A percentile compares a stretch with the other conserved stretches of the same genome.
phyloP scores from a whole-genome alignment of 1,140 invertebrate species.

The Calycopis cecrops region DNA sequence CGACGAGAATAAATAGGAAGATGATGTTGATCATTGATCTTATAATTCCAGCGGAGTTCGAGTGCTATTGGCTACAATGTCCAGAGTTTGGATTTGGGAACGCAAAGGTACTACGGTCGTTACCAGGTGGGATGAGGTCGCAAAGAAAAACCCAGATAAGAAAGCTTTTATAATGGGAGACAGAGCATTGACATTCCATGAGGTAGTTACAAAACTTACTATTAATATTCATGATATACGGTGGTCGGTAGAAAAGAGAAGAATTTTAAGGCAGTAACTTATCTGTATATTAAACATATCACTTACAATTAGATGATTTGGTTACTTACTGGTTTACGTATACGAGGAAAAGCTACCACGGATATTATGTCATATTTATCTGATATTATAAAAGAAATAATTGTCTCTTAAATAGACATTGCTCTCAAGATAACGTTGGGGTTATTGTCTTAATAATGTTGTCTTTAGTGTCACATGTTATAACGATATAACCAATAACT shows the following conservation, averaged over 20 bases:
- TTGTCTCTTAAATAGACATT: too few species aligned
- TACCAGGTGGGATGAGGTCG: slow-evolving; percentile 76
- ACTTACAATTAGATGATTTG: too few species aligned
- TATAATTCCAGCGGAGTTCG: slow-evolving; percentile 50
- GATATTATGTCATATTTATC: too few species aligned
- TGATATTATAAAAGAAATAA: too few species aligned
- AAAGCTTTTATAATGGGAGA: slow-evolving; percentile 84
- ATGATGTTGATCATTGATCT: not conserved
- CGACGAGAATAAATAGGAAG: not conserved
- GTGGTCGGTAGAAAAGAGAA: not conserved
- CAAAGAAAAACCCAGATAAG: slow-evolving; percentile 78
- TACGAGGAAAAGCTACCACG: too few species aligned
- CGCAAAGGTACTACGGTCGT: slow-evolving; percentile 75
- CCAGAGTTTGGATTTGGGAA: slow-evolving; percentile 71
- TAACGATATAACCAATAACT: too few species aligned
- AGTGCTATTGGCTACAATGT: slow-evolving; percentile 48
- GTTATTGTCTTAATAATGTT: not conserved
- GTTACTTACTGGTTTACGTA: too few species aligned
- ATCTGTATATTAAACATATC: too few species aligned
- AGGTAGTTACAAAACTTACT: slow-evolving; percentile 65
- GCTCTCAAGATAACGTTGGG: not conserved
- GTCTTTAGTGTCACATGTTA: too few species aligned
- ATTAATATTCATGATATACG: not conserved
- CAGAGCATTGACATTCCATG: slow-evolving; percentile 81
- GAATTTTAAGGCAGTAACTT: not conserved